Conservation (phyloP, 2,888 invertebrate species). For the Euclidia mi region DNA sequence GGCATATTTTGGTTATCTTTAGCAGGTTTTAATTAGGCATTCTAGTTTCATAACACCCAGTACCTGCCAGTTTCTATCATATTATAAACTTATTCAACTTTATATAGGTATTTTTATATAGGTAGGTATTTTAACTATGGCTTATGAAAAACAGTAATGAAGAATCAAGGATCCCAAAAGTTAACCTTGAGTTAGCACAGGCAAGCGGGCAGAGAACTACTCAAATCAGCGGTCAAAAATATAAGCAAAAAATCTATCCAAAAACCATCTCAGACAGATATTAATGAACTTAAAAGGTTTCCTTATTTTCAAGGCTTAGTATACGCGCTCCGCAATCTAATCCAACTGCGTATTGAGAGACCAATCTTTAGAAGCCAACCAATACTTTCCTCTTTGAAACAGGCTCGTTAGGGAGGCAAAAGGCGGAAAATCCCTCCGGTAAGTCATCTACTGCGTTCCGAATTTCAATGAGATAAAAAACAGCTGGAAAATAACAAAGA, state of each 20-base stretch:
- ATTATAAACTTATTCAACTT: too few relatives aligned
- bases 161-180: too few relatives aligned
- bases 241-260: background rate
- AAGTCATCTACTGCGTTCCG: slow-evolving; percentile 45
- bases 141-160: too few relatives aligned
- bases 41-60: too few relatives aligned
- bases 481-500: slow-evolving; percentile 5
- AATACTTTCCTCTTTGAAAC: slow-evolving; percentile 40
- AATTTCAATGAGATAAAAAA: slow-evolving; percentile 62
- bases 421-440: slow-evolving; percentile 60
- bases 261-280: background rate
- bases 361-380: slow-evolving; percentile 65
- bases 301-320: slow-evolving; percentile 4
- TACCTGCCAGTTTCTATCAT: too few relatives aligned
- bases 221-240: too few relatives aligned
- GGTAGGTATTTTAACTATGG: too few relatives aligned
- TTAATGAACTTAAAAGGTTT: slow-evolving; percentile 18
- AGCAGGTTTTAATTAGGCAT: too few relatives aligned
- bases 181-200: too few relatives aligned
- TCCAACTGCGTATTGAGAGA: slow-evolving; percentile 29
- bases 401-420: slow-evolving; percentile 51
- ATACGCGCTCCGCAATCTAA: slow-evolving; percentile 21
- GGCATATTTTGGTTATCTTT: too few relatives aligned
- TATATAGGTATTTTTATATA: too few relatives aligned
- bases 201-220: too few relatives aligned